Conservation (phyloP, 2,797 vertebrate genomes). For the Chelon auratus region DNA sequence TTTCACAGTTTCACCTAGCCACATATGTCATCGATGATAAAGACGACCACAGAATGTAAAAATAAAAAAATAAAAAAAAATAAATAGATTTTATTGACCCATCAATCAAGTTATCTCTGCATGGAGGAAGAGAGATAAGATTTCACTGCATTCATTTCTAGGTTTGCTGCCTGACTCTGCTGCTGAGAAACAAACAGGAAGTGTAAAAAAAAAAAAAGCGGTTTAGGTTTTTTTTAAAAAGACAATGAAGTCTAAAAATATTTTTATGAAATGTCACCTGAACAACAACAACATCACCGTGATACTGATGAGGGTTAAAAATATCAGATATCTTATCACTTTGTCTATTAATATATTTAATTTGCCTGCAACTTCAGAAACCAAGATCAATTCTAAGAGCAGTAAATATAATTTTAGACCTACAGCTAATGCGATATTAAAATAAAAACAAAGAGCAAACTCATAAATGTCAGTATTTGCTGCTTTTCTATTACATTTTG, state of each 20-base stretch:
- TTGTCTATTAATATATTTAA: neutral
- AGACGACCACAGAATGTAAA: neutral
- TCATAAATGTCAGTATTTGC: neutral
- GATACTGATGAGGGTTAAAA: neutral
- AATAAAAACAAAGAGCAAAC: neutral
- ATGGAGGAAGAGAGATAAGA: conserved; percentile 23
- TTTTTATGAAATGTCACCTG: neutral
- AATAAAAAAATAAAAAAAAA: conserved; percentile 4
- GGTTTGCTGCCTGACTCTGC: neutral
- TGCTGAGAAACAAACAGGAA: conserved; percentile 26
- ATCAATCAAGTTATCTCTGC: conserved; percentile 30
- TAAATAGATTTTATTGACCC: neutral
- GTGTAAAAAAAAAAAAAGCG: neutral
- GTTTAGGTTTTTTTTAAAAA: neutral
- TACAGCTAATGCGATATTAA: neutral
- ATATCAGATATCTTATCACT: neutral
- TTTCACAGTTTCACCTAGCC: neutral
- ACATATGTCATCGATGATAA: neutral
- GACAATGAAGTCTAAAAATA: conserved; percentile 9
- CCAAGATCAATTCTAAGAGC: too few species aligned
- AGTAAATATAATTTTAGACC: too few species aligned
- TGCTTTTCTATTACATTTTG: neutral
- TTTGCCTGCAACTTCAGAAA: neutral
- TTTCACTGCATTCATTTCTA: conserved; percentile 31
- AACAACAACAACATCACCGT: neutral